phyloP scores from a whole-genome alignment of 2,113 vertebrate species.

The Taurulus bubalis region DNA sequence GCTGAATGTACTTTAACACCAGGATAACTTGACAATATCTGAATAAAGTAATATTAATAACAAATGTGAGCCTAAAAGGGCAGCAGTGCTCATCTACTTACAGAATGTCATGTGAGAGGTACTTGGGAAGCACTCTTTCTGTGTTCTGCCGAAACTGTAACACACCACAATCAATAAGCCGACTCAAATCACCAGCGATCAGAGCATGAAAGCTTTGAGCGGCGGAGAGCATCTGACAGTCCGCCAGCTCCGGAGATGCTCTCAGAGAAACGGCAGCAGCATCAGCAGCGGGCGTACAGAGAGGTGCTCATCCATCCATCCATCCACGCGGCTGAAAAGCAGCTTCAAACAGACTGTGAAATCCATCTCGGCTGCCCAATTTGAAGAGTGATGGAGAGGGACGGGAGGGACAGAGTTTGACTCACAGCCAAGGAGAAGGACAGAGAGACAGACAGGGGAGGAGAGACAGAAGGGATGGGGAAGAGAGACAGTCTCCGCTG shows the following conservation, averaged over 20 bases:
- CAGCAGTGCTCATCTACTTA: background rate
- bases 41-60: constrained; percentile 3
- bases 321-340: too few relatives aligned
- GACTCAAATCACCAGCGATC: constrained; percentile 31
- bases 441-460: background rate
- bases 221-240: constrained; percentile 49
- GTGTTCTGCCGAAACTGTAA: background rate
- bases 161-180: constrained; percentile 20
- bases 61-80: constrained; percentile 20
- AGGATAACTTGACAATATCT: too few relatives aligned
- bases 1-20: too few relatives aligned
- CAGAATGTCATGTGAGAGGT: background rate
- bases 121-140: constrained; percentile 13
- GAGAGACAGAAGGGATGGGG: constrained; percentile 32
- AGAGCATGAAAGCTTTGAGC: constrained; percentile 37
- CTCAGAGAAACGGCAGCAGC: constrained; percentile 46
- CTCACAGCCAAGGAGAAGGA: constrained; percentile 9
- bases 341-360: too few relatives aligned
- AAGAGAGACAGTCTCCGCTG: constrained; percentile 57
- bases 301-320: constrained; percentile 25
- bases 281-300: constrained; percentile 48
- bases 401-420: constrained; percentile 21
- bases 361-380: too few relatives aligned
- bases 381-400: too few relatives aligned
- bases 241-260: constrained; percentile 36